Evolutionary conservation across 1,140 invertebrate species (phyloP).

Genomic region (Sitophilus oryzae): DNA sequence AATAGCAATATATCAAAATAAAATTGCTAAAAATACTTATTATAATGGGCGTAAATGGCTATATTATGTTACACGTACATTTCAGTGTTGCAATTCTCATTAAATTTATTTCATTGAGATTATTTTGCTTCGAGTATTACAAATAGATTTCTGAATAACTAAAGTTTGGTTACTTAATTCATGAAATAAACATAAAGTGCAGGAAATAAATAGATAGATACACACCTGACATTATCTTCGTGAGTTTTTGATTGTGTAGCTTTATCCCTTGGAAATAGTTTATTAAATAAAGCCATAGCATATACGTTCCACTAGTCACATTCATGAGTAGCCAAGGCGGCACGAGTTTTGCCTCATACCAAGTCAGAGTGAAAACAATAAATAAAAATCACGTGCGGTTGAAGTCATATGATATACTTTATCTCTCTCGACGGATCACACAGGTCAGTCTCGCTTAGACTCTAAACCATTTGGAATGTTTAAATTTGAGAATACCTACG

Average conservation of each 20-base stretch:
- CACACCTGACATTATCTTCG: slow-evolving; percentile 25
- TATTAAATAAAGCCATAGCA: slow-evolving; percentile 51
- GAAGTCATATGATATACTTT: slow-evolving; percentile 51
- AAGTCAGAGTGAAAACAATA: slow-evolving; percentile 43
- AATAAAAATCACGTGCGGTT: slow-evolving; percentile 51
- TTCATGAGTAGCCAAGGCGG: slow-evolving; percentile 37
- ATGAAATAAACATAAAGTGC: slow-evolving; percentile 15
- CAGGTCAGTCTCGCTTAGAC: slow-evolving; percentile 7
- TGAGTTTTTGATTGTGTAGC: slow-evolving; percentile 31
- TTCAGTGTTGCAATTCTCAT: too few species aligned
- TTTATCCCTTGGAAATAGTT: slow-evolving; percentile 43
- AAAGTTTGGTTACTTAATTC: slow-evolving; percentile 10
- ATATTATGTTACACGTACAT: too few species aligned
- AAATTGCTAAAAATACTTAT: too few species aligned
- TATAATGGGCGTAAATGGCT: too few species aligned
- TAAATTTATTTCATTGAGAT: too few species aligned
- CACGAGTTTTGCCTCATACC: slow-evolving; percentile 29
- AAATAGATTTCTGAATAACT: too few species aligned
- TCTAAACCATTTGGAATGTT: not conserved
- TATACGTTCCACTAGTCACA: slow-evolving; percentile 35
- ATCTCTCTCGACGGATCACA: slow-evolving; percentile 11
- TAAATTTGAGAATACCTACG: slow-evolving; percentile 1
- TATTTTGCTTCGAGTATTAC: too few species aligned
- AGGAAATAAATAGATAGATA: slow-evolving; percentile 5
- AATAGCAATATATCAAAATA: too few species aligned